Evolutionary conservation across 23 tunicate genomes (phyloP).

Genomic region (Halocynthia roretzi): DNA sequence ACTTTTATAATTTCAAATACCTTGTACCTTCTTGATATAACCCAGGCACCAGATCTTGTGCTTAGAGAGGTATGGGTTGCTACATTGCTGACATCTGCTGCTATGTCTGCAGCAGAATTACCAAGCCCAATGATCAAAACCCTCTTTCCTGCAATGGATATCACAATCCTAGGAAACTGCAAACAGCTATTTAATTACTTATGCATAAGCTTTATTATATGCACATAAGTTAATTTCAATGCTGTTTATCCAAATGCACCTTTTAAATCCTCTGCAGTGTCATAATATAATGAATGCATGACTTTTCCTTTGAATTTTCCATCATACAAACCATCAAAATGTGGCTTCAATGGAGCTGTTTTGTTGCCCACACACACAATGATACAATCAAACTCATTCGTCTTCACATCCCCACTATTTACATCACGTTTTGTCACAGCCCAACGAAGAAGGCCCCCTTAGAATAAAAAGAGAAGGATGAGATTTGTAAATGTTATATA

Average conservation of each 20-base stretch:
- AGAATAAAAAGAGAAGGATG: background rate
- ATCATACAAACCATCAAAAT: slow-evolving; percentile 37
- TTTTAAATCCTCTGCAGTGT: slow-evolving; percentile 24
- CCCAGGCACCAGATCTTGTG: slow-evolving; percentile 41
- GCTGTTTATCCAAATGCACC: slow-evolving; percentile 8
- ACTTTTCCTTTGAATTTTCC: slow-evolving; percentile 31
- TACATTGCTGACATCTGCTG: slow-evolving; percentile 8
- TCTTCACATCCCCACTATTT: background rate
- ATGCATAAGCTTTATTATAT: too few species aligned
- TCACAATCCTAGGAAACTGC: background rate
- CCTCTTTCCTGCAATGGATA: slow-evolving; percentile 34
- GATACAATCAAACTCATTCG: slow-evolving; percentile 22
- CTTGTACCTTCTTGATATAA: slow-evolving; percentile 32
- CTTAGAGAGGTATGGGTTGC: slow-evolving; percentile 38
- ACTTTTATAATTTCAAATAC: slow-evolving; percentile 17
- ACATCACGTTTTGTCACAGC: background rate
- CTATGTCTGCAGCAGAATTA: slow-evolving; percentile 54
- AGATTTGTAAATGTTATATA: background rate
- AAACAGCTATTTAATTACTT: background rate
- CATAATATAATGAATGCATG: slow-evolving; percentile 30
- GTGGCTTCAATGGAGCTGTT: slow-evolving; percentile 14
- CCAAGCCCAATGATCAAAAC: slow-evolving; percentile 49
- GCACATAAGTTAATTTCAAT: too few species aligned
- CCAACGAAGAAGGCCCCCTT: slow-evolving; percentile 23
- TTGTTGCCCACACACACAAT: slow-evolving; percentile 26